Evolutionary conservation across 1,140 invertebrate species (phyloP).

Genomic region (Bathynomus jamesi): DNA sequence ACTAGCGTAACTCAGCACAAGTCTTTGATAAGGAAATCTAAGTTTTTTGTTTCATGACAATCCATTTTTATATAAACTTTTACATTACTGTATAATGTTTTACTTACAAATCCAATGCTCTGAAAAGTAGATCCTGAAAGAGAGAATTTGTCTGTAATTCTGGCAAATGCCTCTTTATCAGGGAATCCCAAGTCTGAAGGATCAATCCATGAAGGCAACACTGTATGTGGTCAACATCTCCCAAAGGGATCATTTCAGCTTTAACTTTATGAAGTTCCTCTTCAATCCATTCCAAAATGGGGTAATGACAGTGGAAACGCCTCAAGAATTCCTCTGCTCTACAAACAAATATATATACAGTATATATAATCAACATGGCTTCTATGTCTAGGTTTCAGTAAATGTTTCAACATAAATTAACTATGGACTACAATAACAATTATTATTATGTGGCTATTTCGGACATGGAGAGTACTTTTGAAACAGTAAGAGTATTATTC

Average conservation of each 20-base stretch:
- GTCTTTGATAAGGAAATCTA: too few relatives aligned
- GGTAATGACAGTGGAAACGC: constrained; percentile 19
- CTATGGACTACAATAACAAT: too few relatives aligned
- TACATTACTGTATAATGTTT: too few relatives aligned
- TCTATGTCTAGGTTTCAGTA: too few relatives aligned
- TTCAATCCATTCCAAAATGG: constrained; percentile 15
- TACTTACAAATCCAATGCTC: constrained; percentile 26
- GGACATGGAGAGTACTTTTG: too few relatives aligned
- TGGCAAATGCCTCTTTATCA: constrained; percentile 17
- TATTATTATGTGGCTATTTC: too few relatives aligned
- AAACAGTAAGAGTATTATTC: too few relatives aligned
- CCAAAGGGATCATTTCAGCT: constrained; percentile 4
- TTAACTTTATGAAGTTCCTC: constrained; percentile 3
- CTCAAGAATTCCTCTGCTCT: constrained; percentile 25
- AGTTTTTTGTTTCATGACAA: too few relatives aligned
- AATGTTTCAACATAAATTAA: too few relatives aligned
- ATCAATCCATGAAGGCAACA: constrained; percentile 20
- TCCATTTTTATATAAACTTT: too few relatives aligned
- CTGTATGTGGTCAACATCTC: constrained; percentile 23
- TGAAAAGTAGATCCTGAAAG: constrained; percentile 25
- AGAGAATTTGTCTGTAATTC: constrained; percentile 10
- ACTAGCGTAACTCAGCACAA: too few relatives aligned
- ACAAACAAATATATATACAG: not conserved
- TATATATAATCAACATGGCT: too few relatives aligned
- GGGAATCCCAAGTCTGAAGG: constrained; percentile 17